Conservation (phyloP, 2,888 invertebrate genomes). For the Clivina fossor region DNA sequence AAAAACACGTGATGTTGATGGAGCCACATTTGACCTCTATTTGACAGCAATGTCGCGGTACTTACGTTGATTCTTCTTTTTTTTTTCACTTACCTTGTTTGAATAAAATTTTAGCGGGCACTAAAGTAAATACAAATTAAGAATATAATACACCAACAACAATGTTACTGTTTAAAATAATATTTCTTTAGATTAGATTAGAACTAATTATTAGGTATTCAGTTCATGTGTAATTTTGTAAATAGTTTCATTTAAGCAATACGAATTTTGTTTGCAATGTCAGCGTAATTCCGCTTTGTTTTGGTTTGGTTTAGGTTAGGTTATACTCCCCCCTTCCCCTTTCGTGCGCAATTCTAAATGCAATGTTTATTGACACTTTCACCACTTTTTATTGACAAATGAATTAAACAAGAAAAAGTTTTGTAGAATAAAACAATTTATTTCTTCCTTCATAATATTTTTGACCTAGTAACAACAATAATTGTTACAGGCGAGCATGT, state of each 20-base stretch:
- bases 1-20: neutral
- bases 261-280: no score
- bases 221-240: no score
- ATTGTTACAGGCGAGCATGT: conserved; percentile 6
- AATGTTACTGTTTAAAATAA: no score
- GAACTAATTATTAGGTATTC: no score
- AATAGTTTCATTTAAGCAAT: no score
- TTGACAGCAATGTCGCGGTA: neutral
- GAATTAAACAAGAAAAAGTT: conserved; percentile 14
- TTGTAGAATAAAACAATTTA: conserved; percentile 25
- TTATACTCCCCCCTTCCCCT: conserved; percentile 6
- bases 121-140: no score
- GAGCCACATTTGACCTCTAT: neutral
- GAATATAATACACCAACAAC: no score
- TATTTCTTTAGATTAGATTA: conserved; percentile 1
- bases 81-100: no score
- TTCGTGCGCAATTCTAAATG: neutral
- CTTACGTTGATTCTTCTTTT: no score
- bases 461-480: conserved; percentile 21
- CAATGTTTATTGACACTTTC: conserved; percentile 28
- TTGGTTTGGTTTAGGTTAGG: conserved; percentile 1
- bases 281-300: no score
- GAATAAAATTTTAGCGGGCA: no score
- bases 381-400: conserved; percentile 26
- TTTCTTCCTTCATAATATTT: conserved; percentile 23